Percentiles rank a stretch among this genome's conserved stretches.
These are phyloP conservation scores for Campopleginae sp. DNA, from an alignment of 2,888 invertebrate genomes.

Conservation along the genomic window DNA sequence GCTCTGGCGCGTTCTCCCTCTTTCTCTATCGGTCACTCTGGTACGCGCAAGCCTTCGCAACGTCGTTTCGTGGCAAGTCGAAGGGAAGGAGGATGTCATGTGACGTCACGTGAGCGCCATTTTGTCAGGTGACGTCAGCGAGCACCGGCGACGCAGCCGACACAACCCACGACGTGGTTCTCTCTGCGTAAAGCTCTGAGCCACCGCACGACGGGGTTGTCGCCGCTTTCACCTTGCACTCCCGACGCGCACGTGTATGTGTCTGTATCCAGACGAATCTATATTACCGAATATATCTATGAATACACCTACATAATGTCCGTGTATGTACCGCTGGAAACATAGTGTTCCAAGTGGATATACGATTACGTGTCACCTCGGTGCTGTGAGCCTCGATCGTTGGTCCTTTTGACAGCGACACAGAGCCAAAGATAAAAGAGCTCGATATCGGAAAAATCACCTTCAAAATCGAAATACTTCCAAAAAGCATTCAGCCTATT, in stretches of 20 bases:
- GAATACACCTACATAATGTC: conserved; percentile 5
- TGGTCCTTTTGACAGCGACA: conserved; percentile 52
- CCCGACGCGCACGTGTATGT: conserved; percentile 66
- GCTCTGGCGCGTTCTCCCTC: conserved; percentile 27
- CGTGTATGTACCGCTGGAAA: neutral
- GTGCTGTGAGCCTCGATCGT: conserved; percentile 44
- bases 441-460: conserved; percentile 25
- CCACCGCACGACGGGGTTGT: conserved; percentile 53
- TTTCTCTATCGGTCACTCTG: conserved; percentile 52
- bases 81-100: conserved; percentile 63
- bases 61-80: conserved; percentile 57
- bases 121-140: conserved; percentile 85
- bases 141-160: conserved; percentile 75
- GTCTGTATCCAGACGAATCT: neutral
- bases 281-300: conserved; percentile 5
- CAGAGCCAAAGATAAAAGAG: conserved; percentile 33
- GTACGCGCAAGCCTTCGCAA: conserved; percentile 68
- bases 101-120: conserved; percentile 85
- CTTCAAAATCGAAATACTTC: conserved; percentile 22
- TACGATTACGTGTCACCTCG: conserved; percentile 50
- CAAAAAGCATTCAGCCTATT: conserved; percentile 1
- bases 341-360: conserved; percentile 1
- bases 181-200: conserved; percentile 65
- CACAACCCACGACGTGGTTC: conserved; percentile 72
- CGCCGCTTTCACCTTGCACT: conserved; percentile 70